phyloP scores from a whole-genome alignment of 2,888 invertebrate species.

The Toxonevra muliebris region DNA sequence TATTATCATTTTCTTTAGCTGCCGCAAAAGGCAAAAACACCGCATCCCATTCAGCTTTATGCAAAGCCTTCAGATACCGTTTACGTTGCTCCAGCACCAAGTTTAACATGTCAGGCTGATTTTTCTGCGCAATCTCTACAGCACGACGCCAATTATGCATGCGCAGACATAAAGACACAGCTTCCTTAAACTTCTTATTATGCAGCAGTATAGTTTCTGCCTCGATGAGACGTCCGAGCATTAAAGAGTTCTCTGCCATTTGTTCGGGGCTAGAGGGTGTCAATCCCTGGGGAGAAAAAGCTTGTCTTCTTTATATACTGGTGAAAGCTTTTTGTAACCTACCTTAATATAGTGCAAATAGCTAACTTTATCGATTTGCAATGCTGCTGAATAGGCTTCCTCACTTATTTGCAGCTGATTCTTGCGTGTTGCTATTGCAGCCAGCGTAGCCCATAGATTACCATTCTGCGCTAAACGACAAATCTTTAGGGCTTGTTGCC shows the following conservation, averaged over 20 bases:
- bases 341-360: slow-evolving; percentile 86
- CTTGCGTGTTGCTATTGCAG: slow-evolving; percentile 87
- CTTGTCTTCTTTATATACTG: background rate
- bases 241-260: slow-evolving; percentile 64
- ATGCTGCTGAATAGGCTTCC: slow-evolving; percentile 92
- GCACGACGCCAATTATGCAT: slow-evolving; percentile 64
- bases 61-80: slow-evolving; percentile 59
- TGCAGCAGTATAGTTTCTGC: slow-evolving; percentile 65
- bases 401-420: slow-evolving; percentile 90
- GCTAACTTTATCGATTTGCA: slow-evolving; percentile 85
- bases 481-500: slow-evolving; percentile 86
- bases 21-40: slow-evolving; percentile 49
- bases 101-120: slow-evolving; percentile 51
- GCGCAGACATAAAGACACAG: slow-evolving; percentile 57
- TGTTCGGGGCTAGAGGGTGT: slow-evolving; percentile 61
- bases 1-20: slow-evolving; percentile 43
- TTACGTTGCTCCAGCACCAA: slow-evolving; percentile 55
- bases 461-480: slow-evolving; percentile 69
- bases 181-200: slow-evolving; percentile 59
- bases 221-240: slow-evolving; percentile 62
- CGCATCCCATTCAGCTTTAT: slow-evolving; percentile 57
- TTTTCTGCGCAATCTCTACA: slow-evolving; percentile 60
- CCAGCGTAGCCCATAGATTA: slow-evolving; percentile 93
- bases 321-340: slow-evolving; percentile 39
- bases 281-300: slow-evolving; percentile 34